A percentile compares a stretch with the other conserved stretches of the same genome.
phyloP scores from a whole-genome alignment of 2,888 invertebrate species.

The Amitus sp. region DNA sequence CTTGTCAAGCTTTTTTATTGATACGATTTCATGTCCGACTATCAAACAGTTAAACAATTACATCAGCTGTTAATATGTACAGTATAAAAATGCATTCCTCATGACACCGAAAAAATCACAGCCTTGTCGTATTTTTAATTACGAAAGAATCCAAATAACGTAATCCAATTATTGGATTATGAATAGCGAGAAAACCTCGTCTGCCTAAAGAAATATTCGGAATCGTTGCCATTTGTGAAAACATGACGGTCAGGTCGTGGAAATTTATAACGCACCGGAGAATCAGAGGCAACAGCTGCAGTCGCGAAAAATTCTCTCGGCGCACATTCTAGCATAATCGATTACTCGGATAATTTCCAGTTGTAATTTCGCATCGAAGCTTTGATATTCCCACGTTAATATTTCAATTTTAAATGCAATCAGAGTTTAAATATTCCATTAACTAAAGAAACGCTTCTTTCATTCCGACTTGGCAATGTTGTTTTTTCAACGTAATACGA shows the following conservation, averaged over 20 bases:
- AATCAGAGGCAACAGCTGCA: constrained; percentile 32
- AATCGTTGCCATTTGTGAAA: constrained; percentile 28
- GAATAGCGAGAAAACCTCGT: too few species aligned
- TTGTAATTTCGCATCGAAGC: constrained; percentile 22
- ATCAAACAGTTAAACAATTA: too few species aligned
- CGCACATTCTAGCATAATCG: constrained; percentile 23
- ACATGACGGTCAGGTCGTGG: constrained; percentile 22
- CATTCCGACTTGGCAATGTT: not conserved
- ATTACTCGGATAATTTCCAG: constrained; percentile 33
- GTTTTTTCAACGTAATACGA: too few species aligned
- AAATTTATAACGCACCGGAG: constrained; percentile 31
- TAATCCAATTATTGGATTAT: too few species aligned
- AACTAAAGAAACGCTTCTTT: not conserved
- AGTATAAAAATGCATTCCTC: too few species aligned
- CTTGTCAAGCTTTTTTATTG: too few species aligned
- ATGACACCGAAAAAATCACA: too few species aligned
- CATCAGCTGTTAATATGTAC: too few species aligned
- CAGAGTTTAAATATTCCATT: not conserved
- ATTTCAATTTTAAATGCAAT: constrained; percentile 14
- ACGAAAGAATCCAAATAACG: too few species aligned
- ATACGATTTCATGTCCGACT: too few species aligned
- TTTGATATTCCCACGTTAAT: constrained; percentile 18
- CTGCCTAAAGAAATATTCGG: too few species aligned
- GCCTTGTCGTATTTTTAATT: too few species aligned
- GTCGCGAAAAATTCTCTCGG: constrained; percentile 32